Evolutionary conservation across 2,888 invertebrate genomes (phyloP).

Genomic region (Campoplex capitator): DNA sequence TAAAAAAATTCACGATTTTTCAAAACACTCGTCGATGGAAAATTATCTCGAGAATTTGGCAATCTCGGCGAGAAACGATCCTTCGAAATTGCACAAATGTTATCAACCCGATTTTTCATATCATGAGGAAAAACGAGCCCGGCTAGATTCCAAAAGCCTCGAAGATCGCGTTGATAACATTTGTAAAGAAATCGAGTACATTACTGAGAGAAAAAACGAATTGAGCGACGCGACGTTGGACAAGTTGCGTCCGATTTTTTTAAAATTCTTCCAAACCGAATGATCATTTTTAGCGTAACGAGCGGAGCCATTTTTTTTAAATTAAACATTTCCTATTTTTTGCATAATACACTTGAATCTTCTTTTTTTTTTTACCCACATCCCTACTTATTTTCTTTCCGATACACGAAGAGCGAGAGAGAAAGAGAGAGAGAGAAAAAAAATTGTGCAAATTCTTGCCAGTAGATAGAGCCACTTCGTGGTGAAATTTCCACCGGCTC

Average conservation of each 20-base stretch:
- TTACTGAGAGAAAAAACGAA: conserved; percentile 68
- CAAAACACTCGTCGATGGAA: conserved; percentile 67
- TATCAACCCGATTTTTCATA: conserved; percentile 67
- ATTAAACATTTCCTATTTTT: background rate
- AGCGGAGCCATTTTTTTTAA: background rate
- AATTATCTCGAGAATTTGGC: conserved; percentile 72
- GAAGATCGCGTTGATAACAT: conserved; percentile 72
- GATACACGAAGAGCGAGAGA: background rate
- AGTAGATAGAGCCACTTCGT: conserved; percentile 4
- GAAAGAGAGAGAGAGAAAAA: background rate
- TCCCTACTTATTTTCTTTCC: background rate
- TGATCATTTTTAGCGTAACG: background rate
- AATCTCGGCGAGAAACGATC: background rate
- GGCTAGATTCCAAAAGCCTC: conserved; percentile 51
- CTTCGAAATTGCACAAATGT: conserved; percentile 73
- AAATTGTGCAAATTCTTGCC: background rate
- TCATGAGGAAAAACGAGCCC: conserved; percentile 73
- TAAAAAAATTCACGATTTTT: conserved; percentile 64
- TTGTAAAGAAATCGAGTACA: conserved; percentile 74
- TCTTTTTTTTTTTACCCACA: background rate
- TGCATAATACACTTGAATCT: background rate
- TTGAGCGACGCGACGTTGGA: conserved; percentile 67
- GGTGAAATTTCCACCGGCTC: background rate
- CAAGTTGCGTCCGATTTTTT: conserved; percentile 68
- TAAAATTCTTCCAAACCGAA: conserved; percentile 50